Evolutionary conservation across 2,113 vertebrate genomes (phyloP).

Genomic region (Lipotes vexillifer): DNA sequence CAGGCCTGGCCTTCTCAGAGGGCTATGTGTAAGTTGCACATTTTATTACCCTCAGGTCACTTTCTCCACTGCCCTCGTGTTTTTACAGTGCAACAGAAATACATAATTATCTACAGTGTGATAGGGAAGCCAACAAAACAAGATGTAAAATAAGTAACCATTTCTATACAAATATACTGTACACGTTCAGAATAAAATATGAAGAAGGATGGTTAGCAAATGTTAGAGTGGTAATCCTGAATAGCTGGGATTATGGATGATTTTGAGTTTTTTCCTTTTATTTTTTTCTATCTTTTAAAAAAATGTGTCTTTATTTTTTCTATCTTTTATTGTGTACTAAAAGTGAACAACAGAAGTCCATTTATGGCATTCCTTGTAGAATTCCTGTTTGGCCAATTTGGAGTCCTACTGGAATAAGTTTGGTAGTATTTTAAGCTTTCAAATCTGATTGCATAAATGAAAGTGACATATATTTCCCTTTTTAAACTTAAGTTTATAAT

Average conservation of each 20-base stretch:
- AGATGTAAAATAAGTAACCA: neutral
- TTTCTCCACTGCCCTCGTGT: neutral
- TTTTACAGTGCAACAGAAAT: neutral
- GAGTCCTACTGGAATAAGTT: neutral
- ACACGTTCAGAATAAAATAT: neutral
- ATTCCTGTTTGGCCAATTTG: neutral
- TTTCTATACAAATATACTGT: neutral
- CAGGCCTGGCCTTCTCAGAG: neutral
- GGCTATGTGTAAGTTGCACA: neutral
- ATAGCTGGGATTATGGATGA: neutral
- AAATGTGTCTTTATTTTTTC: neutral
- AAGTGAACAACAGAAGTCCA: neutral
- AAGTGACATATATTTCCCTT: neutral
- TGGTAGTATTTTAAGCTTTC: neutral
- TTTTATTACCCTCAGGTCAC: neutral
- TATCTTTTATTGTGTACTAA: neutral
- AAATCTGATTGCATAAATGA: neutral
- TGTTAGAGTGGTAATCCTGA: neutral
- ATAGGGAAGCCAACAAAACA: neutral
- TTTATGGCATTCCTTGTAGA: neutral
- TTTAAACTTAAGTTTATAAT: neutral
- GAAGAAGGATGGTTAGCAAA: neutral
- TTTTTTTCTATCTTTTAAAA: neutral
- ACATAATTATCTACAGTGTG: neutral
- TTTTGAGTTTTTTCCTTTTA: neutral